phyloP scores from a whole-genome alignment of 2,888 invertebrate genomes.

The Hemistola chrysoprasaria region DNA sequence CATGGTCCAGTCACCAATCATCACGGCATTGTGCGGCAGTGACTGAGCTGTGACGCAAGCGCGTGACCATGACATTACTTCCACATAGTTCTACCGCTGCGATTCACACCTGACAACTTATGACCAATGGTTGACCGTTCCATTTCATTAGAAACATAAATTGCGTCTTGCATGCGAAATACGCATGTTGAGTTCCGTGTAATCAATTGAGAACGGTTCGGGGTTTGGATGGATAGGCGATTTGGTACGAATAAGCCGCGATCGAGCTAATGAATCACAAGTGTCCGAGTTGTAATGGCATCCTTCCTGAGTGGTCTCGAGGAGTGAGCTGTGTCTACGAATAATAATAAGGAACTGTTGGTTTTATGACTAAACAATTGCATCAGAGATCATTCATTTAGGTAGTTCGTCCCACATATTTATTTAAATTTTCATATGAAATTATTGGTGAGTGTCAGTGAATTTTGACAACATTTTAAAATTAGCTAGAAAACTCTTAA shows the following conservation, averaged over 20 bases:
- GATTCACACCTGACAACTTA: conserved; percentile 37
- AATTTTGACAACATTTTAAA: too few species aligned
- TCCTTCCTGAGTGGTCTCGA: conserved; percentile 13
- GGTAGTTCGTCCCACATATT: too few species aligned
- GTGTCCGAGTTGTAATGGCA: conserved; percentile 27
- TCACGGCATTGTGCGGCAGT: conserved; percentile 25
- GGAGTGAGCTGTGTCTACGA: conserved; percentile 22
- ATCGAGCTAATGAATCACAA: conserved; percentile 29
- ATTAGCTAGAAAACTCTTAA: too few species aligned
- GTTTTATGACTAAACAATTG: conserved; percentile 11
- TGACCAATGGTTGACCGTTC: conserved; percentile 51
- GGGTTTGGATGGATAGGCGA: background rate
- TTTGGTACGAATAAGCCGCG: conserved; percentile 21
- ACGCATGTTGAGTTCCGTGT: conserved; percentile 23
- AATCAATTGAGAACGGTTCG: conserved; percentile 20
- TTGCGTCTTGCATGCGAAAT: conserved; percentile 26
- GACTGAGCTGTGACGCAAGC: conserved; percentile 62
- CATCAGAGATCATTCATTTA: conserved; percentile 7
- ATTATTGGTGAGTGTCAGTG: too few species aligned
- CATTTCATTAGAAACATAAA: conserved; percentile 41
- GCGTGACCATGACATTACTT: conserved; percentile 68
- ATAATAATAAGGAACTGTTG: conserved; percentile 21
- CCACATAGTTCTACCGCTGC: conserved; percentile 37
- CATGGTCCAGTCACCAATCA: conserved; percentile 18
- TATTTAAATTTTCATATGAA: background rate